These are phyloP conservation scores for Hippocampus comes DNA, from an alignment of 2,113 vertebrate species.

Conservation along the genomic window DNA sequence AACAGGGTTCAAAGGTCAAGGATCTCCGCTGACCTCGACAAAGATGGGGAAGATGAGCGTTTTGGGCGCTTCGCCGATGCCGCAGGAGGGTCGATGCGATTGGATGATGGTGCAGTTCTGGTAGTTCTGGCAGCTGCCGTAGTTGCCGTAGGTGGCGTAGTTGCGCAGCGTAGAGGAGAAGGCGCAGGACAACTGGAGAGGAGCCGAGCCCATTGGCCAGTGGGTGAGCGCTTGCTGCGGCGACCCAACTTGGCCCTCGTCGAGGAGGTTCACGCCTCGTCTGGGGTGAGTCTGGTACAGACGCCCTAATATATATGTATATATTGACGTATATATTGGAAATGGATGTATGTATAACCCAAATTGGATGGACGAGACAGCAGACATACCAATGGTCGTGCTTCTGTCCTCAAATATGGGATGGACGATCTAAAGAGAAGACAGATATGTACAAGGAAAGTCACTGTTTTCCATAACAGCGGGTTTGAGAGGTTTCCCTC, in stretches of 20 bases:
- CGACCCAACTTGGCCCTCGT: conserved; percentile 31
- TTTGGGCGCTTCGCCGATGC: conserved; percentile 80
- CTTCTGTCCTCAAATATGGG: conserved; percentile 77
- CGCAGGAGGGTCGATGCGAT: conserved; percentile 74
- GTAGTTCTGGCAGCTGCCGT: conserved; percentile 92
- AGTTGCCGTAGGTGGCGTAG: conserved; percentile 84
- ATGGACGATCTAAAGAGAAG: conserved; percentile 74
- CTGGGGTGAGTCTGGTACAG: conserved; percentile 65
- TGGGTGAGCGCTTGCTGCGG: conserved; percentile 48
- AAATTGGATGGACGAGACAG: not conserved
- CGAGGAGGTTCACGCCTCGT: conserved; percentile 38
- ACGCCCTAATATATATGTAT: conserved; percentile 39
- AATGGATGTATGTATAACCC: too few relatives aligned
- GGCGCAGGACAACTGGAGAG: conserved; percentile 45
- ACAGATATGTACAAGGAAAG: not conserved
- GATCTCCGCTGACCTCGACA: conserved; percentile 80
- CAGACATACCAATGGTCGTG: conserved; percentile 68
- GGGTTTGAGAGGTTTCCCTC: too few relatives aligned
- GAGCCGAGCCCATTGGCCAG: conserved; percentile 47
- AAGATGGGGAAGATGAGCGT: conserved; percentile 91
- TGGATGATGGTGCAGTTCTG: conserved; percentile 86
- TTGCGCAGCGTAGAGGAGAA: conserved; percentile 66
- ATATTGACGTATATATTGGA: too few relatives aligned
- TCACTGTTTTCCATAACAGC: not conserved
- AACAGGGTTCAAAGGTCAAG: not conserved